Evolutionary conservation across 1,140 invertebrate genomes (phyloP), one percentile per base, ranked within the genome.

Genomic region (Druon quercuslanigerum): DNA sequence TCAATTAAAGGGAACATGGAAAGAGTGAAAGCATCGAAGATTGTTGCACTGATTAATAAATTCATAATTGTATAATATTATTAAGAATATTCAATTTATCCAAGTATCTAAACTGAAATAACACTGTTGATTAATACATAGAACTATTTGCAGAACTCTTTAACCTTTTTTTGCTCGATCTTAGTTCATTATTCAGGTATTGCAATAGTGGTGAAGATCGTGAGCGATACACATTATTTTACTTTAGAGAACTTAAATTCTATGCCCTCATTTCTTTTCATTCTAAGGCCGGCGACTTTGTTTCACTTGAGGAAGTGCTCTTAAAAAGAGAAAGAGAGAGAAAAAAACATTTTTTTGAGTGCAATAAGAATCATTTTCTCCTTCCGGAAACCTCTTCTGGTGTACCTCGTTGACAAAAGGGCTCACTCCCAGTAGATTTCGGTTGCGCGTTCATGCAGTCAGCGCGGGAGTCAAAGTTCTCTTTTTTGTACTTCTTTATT

Each of bases 271-370:
- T 54, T 54, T 54, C 3, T 54, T 54, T 54, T 54, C 17, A 54
- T 19, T 17, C 17, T 9, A 54, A 9, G 16, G 19, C 19, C 19
- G 52, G 17, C 52, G 52, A 54, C 19, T 54, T 54, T n/a, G n/a
- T 54, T 54, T 17, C 52, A 54, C 52, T 54, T 54, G 52, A 54
- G 52, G 17, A 11, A 54, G 52, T 54, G 17, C n/a, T 54, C n/a
- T 54, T 54, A 17, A 54, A 17, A 54, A 17, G 52, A 54, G 16
- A 51, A 51, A 33, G 25, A 33, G 25, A 46, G 40, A 9, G 40
- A 7, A 6, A 46, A 46, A 46, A 46, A 46, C 9, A 17, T 8
- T n/a, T 17, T 6, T 17, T 1, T 3, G n/a, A 17, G 9, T 54
- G 51, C 51, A 54, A 17, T 12, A 54, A 54, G 17, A 12, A 54